Base-by-base conservation (phyloP, 2,113 vertebrate species). In the Herpetotheres cachinnans region DNA sequence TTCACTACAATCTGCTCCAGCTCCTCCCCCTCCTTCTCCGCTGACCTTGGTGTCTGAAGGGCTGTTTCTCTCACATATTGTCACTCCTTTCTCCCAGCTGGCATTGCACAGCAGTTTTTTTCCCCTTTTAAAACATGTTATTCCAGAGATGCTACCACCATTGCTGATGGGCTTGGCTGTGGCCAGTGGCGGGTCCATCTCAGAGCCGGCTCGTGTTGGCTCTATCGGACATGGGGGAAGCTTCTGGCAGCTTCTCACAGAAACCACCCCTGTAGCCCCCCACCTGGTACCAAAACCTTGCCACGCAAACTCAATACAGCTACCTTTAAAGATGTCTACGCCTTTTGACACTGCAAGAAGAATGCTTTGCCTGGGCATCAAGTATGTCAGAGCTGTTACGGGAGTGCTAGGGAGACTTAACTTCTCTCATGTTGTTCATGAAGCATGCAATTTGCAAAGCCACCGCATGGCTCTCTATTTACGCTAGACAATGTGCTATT, bases 181-280 rank as follows among this genome's bases (percentile, higher is more conserved):
- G 46, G 22, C 55, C 55, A 36, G 32, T 0, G 0, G 63, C 3
- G 1, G 13, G 47, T 72, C 47, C 0, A 0, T 47, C 55, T 46
- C 16, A 27, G 22, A 62, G 19, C 40, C 0, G 1, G 27, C 40
- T 24, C 47, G 36, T 32, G 10, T 7, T 44, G 32, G 22, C 65
- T 62, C 7, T 29, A 0, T 40, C 0, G 2, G 42, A 42, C 6
- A 14, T 42, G 42, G 42, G 42, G 42, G 42, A 42, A 42, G 42
- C 42, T 42, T 42, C 42, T 42, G 42, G 42, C 42, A 42, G 42
- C 42, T 42, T 42, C 42, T 42, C 42, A 42, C 42, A 42, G 42
- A 42, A 42, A 14, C 42, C 42, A 42, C 42, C 42, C 42, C 42
- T 42, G 14, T 42, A 42, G 42, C 42, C 42, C 42, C 42, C 42